Base-by-base conservation (phyloP, 23 tunicate genomes). In the Phallusia fumigata region DNA sequence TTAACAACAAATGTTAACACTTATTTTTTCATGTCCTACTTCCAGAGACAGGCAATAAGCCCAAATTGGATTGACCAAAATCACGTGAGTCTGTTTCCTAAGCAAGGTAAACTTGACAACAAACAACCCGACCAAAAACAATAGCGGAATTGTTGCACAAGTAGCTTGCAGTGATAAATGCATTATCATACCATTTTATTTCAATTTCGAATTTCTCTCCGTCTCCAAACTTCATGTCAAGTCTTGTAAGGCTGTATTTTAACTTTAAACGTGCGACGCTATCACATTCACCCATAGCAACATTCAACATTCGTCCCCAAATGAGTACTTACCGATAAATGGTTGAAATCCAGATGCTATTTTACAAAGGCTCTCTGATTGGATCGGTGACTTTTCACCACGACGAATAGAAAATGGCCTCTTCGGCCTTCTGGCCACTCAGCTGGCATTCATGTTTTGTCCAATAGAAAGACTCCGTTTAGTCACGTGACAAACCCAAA, bases 331-430 rank as follows among this genome's bases (percentile, higher is more conserved):
- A 58, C 69, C 69, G 69, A 58, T 58, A 58, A 58, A 58, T 58
- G 69, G 69, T 24, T 74, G 36, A 33, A 79, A 35, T 79, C 52
- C 34, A 79, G 65, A 40, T 79, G 52, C 83, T 79, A 40, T 79
- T 79, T 52, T 79, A 5, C 69, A 44, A 52, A 50, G 36, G 35
- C 73, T 50, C 31, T 79, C 83, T 79, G 83, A 79, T 79, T 79
- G 83, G 83, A 79, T 79, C 83, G 52, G 83, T 21, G 64, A 79
- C 51, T n/a, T 79, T 79, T 31, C 52, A 40, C 32, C 73, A 79
- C 73, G 73, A 53, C 83, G 83, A 79, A 79, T 79, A 79, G 83
- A 79, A 79, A 79, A 79, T 79, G 83, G 83, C 83, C 52, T 52
- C 83, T 53, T 52, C 31, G 36, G 36, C 18, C 47, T 28, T 73